These are phyloP conservation scores for Paracanthobrama guichenoti DNA, from an alignment of 2,113 vertebrate species.

Conservation along the genomic window DNA sequence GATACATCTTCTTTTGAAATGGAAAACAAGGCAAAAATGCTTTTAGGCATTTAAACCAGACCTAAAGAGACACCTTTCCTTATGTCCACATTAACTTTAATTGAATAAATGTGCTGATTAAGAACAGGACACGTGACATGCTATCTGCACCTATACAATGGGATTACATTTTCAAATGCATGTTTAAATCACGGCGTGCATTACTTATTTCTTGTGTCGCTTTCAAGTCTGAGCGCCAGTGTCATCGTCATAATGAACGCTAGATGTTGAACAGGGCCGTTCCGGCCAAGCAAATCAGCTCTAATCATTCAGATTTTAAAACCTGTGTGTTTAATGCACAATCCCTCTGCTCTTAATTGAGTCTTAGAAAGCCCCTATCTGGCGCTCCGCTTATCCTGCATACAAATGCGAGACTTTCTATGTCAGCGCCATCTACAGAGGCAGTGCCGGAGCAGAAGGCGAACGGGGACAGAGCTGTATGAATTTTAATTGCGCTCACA, in stretches of 20 bases:
- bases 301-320: slow-evolving; percentile 60
- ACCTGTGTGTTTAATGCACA: slow-evolving; percentile 76
- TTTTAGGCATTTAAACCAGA: background rate
- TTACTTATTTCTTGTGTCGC: background rate
- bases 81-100: background rate
- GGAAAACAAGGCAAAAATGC: background rate
- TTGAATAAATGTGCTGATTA: background rate
- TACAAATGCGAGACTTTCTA: slow-evolving; percentile 71
- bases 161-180: background rate
- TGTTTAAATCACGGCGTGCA: background rate
- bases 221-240: background rate
- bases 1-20: background rate
- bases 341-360: slow-evolving; percentile 66
- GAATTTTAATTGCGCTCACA: slow-evolving; percentile 78
- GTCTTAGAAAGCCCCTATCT: slow-evolving; percentile 59
- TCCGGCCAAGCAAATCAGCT: slow-evolving; percentile 67
- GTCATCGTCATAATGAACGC: slow-evolving; percentile 59
- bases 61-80: background rate
- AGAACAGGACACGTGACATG: background rate
- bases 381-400: slow-evolving; percentile 64
- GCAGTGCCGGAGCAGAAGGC: slow-evolving; percentile 59
- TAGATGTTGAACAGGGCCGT: slow-evolving; percentile 57
- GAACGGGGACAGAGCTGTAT: slow-evolving; percentile 64
- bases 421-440: slow-evolving; percentile 63
- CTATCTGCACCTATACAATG: background rate